These are phyloP conservation scores for Canis aureus DNA, from an alignment of 2,113 vertebrate genomes.

Conservation along the genomic window DNA sequence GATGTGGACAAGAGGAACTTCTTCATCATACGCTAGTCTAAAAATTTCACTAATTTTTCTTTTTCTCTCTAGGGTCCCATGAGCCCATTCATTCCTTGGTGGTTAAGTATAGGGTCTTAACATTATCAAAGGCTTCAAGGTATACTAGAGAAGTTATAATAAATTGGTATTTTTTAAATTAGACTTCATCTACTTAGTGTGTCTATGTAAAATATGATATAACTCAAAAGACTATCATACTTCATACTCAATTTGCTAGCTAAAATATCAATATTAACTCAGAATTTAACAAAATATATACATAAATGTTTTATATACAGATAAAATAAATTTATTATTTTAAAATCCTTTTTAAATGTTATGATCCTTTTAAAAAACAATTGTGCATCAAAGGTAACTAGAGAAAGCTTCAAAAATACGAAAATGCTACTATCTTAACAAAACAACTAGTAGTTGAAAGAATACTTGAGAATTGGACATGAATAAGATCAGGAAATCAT, in stretches of 20 bases:
- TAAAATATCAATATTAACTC: background rate
- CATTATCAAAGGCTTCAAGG: background rate
- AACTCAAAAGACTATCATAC: background rate
- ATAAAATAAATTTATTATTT: background rate
- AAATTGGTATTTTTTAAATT: background rate
- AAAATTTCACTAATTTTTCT: background rate
- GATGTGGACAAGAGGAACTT: background rate
- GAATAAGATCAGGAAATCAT: slow-evolving; percentile 11
- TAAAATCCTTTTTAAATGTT: background rate
- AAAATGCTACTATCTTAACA: background rate
- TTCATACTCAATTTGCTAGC: background rate
- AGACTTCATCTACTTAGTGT: background rate
- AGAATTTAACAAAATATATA: background rate
- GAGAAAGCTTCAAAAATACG: background rate
- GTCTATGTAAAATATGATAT: background rate
- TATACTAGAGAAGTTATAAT: background rate
- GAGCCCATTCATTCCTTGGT: background rate
- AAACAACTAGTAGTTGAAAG: background rate
- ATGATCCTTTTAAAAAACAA: background rate
- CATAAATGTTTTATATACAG: background rate
- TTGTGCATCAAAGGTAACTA: background rate
- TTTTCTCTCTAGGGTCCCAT: background rate
- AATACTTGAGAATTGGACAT: background rate
- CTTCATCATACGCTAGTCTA: background rate
- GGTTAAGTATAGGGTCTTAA: background rate